Evolutionary conservation across 2,797 vertebrate species (phyloP), one percentile per base, ranked within the genome.

Genomic region (Lepidocolaptes lacrymiger): DNA sequence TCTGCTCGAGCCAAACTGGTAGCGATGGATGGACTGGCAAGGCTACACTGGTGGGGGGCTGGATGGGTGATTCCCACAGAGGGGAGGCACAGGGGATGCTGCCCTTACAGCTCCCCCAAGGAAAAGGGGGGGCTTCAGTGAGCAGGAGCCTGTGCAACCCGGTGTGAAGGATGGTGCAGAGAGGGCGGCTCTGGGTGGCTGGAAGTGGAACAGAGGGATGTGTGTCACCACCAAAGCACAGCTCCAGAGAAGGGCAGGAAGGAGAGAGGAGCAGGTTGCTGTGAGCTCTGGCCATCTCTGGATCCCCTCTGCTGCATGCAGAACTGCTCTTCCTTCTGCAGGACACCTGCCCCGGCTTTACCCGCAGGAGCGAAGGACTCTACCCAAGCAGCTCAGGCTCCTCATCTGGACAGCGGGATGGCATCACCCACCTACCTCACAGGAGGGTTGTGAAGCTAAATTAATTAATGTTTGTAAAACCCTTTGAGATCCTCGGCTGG

Each of bases 381-480:
- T 93, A 83, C 91, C 76, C 92, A 24, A 88, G 92, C 3, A 84
- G 94, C 91, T 86, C 94, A 74, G 86, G 56, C 91, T 96, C 95
- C 95, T 93, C 93, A 10, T 94, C 92, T 96, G 93, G 89, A 94
- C 84, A 95, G 89, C 94, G 19, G 94, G 92, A 94, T 88, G 85
- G 68, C 85, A 93, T 87, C 89, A 93, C 95, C 95, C 96, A 97
- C 95, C 95, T 97, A 95, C 96, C 96, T 97, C 95, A 94, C 91
- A 91, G 46, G 84, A 96, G 96, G 89, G 75, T 93, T 88, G 92
- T 95, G 95, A 96, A 97, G 95, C 95, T 96, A 97, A 96, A 95
- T 96, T 96, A 97, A 96, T 96, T 92, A 96, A 97, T 88, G 94
- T 92, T 93, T 96, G 95, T 96, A 96, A 96, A 97, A 97, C 89